Conservation (phyloP, 2,113 vertebrate genomes). For the Pollachius pollachius region DNA sequence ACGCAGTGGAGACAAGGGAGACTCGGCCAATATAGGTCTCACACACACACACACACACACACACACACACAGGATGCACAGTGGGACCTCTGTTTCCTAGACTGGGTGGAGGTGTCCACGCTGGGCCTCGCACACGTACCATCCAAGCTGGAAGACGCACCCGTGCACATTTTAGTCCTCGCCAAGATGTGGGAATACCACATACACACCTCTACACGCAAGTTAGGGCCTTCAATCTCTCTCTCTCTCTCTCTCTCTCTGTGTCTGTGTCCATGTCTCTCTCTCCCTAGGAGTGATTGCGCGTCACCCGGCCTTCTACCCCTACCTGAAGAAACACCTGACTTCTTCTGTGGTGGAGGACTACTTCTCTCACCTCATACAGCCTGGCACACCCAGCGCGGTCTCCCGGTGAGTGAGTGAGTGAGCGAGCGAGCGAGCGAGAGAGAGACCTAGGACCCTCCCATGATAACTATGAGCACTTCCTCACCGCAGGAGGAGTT, state of each 20-base stretch:
- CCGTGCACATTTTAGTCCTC: no score
- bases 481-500: no score
- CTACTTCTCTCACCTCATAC: constrained; percentile 81
- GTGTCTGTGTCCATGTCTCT: not conserved
- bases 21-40: constrained; percentile 81
- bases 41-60: constrained; percentile 2
- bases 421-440: not conserved
- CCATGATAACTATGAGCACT: no score
- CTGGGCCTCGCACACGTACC: no score
- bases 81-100: no score
- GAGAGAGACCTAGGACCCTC: not conserved
- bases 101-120: no score
- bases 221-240: not conserved
- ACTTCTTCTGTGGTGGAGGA: constrained; percentile 75
- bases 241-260: not conserved
- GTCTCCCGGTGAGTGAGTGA: constrained; percentile 75
- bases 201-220: not conserved
- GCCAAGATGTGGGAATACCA: not conserved
- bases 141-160: no score
- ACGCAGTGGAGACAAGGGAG: constrained; percentile 85
- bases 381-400: constrained; percentile 50
- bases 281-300: constrained; percentile 75
- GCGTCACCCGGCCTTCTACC: constrained; percentile 80
- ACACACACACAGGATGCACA: constrained; percentile 6
- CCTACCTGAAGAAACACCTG: constrained; percentile 84